A percentile compares a stretch with the other conserved stretches of the same genome.
Conservation (phyloP, 2,113 vertebrate species). For the Crotalus horridus region DNA sequence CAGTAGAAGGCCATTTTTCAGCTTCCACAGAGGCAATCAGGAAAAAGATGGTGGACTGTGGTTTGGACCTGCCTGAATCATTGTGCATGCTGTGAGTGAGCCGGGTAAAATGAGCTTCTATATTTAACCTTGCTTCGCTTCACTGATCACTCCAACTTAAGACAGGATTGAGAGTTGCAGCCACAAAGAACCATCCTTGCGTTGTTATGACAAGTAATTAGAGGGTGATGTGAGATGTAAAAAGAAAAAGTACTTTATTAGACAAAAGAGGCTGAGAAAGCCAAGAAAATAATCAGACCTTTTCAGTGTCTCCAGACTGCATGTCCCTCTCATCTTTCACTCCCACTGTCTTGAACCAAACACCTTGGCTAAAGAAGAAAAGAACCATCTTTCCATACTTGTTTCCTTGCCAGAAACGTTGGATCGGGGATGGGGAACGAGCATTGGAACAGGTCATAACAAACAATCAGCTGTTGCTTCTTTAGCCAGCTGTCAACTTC, state of each 20-base stretch:
- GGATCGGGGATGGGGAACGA: neutral
- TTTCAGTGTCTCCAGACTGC: constrained; percentile 39
- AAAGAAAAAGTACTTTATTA: constrained; percentile 68
- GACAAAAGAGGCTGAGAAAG: constrained; percentile 63
- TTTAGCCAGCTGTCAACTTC: neutral
- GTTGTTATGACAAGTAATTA: constrained; percentile 70
- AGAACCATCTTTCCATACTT: neutral
- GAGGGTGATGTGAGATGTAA: constrained; percentile 57
- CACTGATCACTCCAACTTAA: constrained; percentile 1
- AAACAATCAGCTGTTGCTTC: neutral
- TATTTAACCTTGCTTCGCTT: constrained; percentile 51
- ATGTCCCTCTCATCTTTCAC: neutral
- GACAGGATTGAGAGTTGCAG: constrained; percentile 25
- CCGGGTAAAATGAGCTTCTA: constrained; percentile 40
- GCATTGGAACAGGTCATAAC: neutral
- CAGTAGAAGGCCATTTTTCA: neutral
- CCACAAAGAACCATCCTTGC: constrained; percentile 20
- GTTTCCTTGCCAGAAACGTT: neutral
- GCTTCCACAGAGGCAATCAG: neutral
- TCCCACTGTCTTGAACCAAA: fast-evolving
- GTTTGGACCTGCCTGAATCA: neutral
- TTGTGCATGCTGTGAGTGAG: constrained; percentile 16
- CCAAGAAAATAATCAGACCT: constrained; percentile 49
- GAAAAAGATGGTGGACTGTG: neutral
- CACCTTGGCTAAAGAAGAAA: neutral